Evolutionary conservation across 1,140 invertebrate species (phyloP).

Genomic region (Kradibia gibbosae): DNA sequence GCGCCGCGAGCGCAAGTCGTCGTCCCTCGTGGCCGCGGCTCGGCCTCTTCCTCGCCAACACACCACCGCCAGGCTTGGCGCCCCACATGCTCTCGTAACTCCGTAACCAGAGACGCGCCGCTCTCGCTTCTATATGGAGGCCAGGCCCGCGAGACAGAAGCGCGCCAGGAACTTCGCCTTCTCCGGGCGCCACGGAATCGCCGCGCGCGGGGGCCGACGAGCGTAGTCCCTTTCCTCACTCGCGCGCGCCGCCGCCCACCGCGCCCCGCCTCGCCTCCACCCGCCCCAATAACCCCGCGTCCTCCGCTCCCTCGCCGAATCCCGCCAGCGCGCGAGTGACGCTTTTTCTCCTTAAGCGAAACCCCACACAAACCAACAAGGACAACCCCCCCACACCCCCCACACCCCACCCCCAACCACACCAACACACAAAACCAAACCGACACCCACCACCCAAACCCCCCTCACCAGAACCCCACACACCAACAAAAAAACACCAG

Average conservation of each 20-base stretch:
- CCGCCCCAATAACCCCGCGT: slow-evolving; percentile 36
- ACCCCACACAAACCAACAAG: no score
- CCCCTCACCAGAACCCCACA: no score
- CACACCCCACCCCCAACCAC: no score
- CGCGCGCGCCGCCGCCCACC: slow-evolving; percentile 41
- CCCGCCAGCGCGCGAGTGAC: background rate
- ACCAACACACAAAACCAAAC: no score
- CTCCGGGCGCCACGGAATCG: no score
- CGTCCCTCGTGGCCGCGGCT: slow-evolving; percentile 19
- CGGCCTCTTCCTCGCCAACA: slow-evolving; percentile 45
- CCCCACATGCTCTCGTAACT: slow-evolving; percentile 73
- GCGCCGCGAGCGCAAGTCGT: background rate
- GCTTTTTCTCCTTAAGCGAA: background rate
- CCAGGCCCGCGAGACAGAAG: no score
- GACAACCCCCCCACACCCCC: no score
- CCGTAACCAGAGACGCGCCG: slow-evolving; percentile 69
- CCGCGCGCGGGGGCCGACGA: slow-evolving; percentile 51
- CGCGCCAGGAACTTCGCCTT: no score
- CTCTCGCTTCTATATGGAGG: slow-evolving; percentile 29
- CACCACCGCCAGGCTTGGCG: slow-evolving; percentile 68
- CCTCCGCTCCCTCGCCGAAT: background rate
- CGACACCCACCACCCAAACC: no score
- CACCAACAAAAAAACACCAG: no score
- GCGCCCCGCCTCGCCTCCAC: slow-evolving; percentile 36
- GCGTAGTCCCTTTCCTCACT: slow-evolving; percentile 39